These are phyloP conservation scores for Crotalus viridis DNA, from an alignment of 2,113 vertebrate species.

Conservation along the genomic window DNA sequence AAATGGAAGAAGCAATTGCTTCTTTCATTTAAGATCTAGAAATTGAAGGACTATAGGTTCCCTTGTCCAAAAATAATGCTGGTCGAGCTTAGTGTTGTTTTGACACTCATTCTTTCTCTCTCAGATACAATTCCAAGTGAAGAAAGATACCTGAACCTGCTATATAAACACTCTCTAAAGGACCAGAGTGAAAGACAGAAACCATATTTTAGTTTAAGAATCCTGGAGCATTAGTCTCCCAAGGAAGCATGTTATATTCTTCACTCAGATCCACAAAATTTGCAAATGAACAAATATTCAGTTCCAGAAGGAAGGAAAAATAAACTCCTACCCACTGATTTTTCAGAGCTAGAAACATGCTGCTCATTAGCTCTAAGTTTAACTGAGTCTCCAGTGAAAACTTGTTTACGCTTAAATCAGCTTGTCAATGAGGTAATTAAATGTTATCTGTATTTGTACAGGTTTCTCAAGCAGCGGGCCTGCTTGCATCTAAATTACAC, in stretches of 20 bases:
- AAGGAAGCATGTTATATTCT: not conserved
- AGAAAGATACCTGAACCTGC: not conserved
- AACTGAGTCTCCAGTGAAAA: not conserved
- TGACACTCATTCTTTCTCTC: not conserved
- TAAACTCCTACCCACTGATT: not conserved
- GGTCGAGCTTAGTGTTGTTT: not conserved
- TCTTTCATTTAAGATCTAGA: not conserved
- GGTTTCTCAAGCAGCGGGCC: not conserved
- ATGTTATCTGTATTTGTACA: not conserved
- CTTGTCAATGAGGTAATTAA: not conserved
- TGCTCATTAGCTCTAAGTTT: not conserved
- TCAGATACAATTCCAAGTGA: not conserved
- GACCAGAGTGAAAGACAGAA: not conserved
- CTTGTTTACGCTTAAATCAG: not conserved
- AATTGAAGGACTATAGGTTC: not conserved
- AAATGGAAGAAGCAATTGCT: not conserved
- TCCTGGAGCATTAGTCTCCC: not conserved
- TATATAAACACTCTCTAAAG: not conserved
- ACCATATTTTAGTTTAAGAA: not conserved
- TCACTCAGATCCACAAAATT: not conserved
- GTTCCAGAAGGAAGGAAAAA: not conserved
- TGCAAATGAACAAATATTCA: not conserved
- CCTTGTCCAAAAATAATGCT: not conserved
- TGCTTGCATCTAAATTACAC: not conserved
- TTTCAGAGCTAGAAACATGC: not conserved